phyloP scores from a whole-genome alignment of 2,797 vertebrate genomes.

The Taeniopygia guttata region DNA sequence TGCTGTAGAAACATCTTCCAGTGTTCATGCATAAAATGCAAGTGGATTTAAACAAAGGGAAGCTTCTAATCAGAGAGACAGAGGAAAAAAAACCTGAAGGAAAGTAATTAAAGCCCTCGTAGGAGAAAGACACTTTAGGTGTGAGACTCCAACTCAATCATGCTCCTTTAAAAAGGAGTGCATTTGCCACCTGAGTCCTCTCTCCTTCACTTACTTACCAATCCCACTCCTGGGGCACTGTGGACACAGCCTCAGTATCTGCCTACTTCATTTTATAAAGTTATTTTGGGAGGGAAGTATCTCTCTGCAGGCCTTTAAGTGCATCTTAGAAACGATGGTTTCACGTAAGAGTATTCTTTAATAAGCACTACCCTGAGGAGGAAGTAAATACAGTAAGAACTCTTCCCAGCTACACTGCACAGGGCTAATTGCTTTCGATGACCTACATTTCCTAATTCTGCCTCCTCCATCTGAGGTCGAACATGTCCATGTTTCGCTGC shows the following conservation, averaged over 20 bases:
- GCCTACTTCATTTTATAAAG: not conserved
- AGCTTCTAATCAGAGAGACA: not conserved
- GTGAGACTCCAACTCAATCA: accelerated
- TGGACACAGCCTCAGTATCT: accelerated
- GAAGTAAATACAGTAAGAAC: not conserved
- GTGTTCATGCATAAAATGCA: not conserved
- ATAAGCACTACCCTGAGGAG: not conserved
- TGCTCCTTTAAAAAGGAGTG: not conserved
- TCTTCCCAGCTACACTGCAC: not conserved
- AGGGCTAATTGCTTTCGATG: conserved; percentile 11
- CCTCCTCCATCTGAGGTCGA: not conserved
- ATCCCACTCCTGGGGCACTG: not conserved
- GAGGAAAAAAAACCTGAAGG: not conserved
- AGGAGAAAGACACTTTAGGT: not conserved
- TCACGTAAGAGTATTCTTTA: conserved; percentile 9
- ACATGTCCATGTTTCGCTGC: not conserved
- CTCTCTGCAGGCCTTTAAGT: conserved; percentile 5
- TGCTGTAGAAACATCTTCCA: not conserved
- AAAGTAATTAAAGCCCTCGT: not conserved
- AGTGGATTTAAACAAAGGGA: not conserved
- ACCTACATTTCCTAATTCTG: not conserved
- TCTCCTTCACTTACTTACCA: not conserved
- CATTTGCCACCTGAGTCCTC: not conserved
- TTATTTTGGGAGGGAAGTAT: not conserved
- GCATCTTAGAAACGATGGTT: not conserved